Evolutionary conservation across 2,797 vertebrate species (phyloP), one percentile per base, ranked within the genome.

Genomic region (Sciurus vulgaris): DNA sequence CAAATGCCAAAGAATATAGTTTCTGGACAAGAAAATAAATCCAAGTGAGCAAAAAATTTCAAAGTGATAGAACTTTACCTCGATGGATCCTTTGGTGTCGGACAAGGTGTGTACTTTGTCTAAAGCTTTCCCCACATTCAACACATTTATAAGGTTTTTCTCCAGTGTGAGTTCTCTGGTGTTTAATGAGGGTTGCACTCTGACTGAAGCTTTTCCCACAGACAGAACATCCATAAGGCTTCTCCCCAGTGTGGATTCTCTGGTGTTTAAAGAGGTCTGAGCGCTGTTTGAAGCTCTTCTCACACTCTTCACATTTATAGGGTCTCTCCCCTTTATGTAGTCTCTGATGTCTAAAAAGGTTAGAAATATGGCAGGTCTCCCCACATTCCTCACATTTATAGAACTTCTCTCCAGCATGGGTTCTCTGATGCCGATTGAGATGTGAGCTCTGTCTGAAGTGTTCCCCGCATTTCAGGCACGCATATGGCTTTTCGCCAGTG

Each of bases 71-170:
- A 33, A 56, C n/a, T 96, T 90, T 96, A 96, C 93, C 93, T 86
- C n/a, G 89, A 24, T 98, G 97, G 51, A 95, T 86, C 79, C 96
- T 97, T 84, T 97, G 95, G 79, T 98, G 97, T 67, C 96, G 93
- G 77, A 83, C 89, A 89, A 98, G 97, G 69, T 97, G 97, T 88
- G 97, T 93, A 69, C 96, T 97, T 59, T 97, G 97, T 89, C 94
- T 94, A 82, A 98, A 98, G 83, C 96, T 93, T 56, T 97, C 94
- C 9, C 97, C 97, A 65, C 97, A 97, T 26, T 96, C 88, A 51
- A 81, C 79, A 91, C 97, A 97, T 65, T 85, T 93, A 38, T 97
- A 98, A 49, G 97, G 96, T 65, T 97, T 98, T 85, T 98, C 97
- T 33, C 94, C 97, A 2, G 94, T 97, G 89, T 97, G 97, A 47